phyloP scores from a whole-genome alignment of 2,113 vertebrate species.

The Pomatostomus ruficeps region DNA sequence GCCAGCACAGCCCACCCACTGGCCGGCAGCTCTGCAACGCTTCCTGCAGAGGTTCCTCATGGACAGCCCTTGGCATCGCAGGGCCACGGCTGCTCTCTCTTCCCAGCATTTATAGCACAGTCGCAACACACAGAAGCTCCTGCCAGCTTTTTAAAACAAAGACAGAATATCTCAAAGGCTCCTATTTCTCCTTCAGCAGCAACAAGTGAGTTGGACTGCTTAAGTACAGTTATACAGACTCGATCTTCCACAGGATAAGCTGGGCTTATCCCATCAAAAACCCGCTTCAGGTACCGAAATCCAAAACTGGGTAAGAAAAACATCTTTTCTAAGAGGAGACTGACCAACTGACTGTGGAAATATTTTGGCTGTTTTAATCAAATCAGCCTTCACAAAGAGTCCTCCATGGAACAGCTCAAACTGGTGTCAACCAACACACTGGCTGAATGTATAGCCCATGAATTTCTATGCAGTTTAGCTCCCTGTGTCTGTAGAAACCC shows the following conservation, averaged over 20 bases:
- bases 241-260: neutral
- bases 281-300: neutral
- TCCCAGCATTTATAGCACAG: neutral
- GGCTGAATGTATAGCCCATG: neutral
- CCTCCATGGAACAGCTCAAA: neutral
- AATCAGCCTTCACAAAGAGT: neutral
- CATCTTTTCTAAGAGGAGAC: neutral
- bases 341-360: neutral
- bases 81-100: neutral
- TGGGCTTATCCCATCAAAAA: neutral
- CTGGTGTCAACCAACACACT: neutral
- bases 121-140: accelerated
- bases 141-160: neutral
- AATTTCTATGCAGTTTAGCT: neutral
- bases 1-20: neutral
- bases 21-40: neutral
- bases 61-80: neutral
- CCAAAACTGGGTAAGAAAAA: neutral
- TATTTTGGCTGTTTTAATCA: neutral
- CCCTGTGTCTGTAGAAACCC: neutral
- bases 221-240: neutral
- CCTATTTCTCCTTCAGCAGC: neutral
- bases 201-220: neutral
- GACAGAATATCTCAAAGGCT: neutral
- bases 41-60: neutral